Percentiles rank a stretch among this genome's conserved stretches.
Evolutionary conservation across 2,888 invertebrate species (phyloP).

Genomic region (Eledone cirrhosa): DNA sequence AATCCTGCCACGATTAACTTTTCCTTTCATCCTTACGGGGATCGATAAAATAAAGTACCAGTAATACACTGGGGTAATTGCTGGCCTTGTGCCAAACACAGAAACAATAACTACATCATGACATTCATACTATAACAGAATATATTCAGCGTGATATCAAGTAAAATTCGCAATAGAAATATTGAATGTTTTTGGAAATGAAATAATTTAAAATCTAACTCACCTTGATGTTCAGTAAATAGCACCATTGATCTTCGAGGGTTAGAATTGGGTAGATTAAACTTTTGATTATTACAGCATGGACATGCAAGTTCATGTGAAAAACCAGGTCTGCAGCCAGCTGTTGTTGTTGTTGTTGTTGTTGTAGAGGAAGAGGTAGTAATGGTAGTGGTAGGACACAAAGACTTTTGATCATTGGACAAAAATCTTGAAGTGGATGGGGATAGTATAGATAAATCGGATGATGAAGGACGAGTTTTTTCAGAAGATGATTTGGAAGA

Average conservation of each 20-base stretch:
- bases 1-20: too few relatives aligned
- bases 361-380: neutral
- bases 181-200: neutral
- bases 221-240: slow-evolving; percentile 44
- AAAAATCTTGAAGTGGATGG: neutral
- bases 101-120: too few relatives aligned
- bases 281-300: slow-evolving; percentile 7
- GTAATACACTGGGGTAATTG: too few relatives aligned
- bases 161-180: too few relatives aligned
- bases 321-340: neutral
- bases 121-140: too few relatives aligned
- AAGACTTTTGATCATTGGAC: neutral
- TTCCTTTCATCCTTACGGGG: too few relatives aligned
- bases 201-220: slow-evolving; percentile 19
- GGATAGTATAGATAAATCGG: neutral
- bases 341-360: neutral
- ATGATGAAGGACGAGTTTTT: neutral
- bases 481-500: neutral
- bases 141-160: too few relatives aligned
- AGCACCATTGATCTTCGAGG: slow-evolving; percentile 40
- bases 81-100: too few relatives aligned
- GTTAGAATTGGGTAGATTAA: neutral
- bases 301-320: neutral
- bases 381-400: neutral
- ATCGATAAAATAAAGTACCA: too few relatives aligned